Conservation (phyloP, 2,888 invertebrate species). For the Gibbula magus region DNA sequence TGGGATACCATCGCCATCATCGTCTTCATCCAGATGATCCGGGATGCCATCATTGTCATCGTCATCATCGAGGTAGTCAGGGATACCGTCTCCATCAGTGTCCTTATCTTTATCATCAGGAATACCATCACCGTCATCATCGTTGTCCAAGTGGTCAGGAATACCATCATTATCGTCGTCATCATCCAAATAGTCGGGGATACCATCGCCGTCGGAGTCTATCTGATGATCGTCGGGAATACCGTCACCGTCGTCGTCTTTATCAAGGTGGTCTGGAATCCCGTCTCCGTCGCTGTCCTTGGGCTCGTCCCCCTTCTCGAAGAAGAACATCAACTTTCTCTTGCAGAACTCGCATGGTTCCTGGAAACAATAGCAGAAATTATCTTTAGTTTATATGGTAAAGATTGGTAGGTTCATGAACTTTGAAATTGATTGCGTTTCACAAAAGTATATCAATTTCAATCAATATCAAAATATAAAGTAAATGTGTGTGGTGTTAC, state of each 20-base stretch:
- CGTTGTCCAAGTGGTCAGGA: conserved; percentile 54
- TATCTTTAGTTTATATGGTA: no score
- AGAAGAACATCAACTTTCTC: conserved; percentile 52
- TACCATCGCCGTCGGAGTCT: conserved; percentile 53
- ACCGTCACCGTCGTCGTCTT: conserved; percentile 67
- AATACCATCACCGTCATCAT: conserved; percentile 60
- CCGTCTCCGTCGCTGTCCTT: conserved; percentile 67
- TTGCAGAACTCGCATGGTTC: conserved; percentile 60
- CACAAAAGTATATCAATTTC: no score
- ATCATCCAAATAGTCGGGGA: conserved; percentile 51
- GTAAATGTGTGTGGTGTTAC: no score
- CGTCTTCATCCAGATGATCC: conserved; percentile 45
- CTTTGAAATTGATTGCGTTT: no score
- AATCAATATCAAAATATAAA: no score
- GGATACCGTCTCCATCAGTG: conserved; percentile 64
- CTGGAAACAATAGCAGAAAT: conserved; percentile 37
- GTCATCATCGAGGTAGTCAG: conserved; percentile 58
- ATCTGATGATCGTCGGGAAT: conserved; percentile 52
- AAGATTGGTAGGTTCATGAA: no score
- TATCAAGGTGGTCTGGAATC: conserved; percentile 59
- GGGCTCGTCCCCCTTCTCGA: conserved; percentile 10
- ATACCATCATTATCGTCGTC: conserved; percentile 50
- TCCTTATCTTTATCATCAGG: conserved; percentile 47
- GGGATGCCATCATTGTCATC: conserved; percentile 58
- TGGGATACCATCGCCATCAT: conserved; percentile 63